Evolutionary conservation across 2,113 vertebrate species (phyloP), one percentile per base, ranked within the genome.

Genomic region (Oryzias javanicus): DNA sequence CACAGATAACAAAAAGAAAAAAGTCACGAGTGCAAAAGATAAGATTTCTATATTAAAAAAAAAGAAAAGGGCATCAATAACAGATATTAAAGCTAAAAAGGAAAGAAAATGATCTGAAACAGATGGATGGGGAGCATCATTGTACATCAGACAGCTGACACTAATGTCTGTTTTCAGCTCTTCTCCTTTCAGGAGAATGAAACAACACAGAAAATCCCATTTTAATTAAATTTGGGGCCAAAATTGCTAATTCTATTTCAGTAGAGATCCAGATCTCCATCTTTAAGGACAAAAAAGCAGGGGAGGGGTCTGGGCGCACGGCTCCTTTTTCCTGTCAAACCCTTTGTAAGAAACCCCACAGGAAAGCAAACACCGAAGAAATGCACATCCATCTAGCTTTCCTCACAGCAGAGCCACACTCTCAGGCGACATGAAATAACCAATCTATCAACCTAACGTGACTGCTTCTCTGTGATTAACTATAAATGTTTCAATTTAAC

Each of bases 1-100:
- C 57, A 46, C 71, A 53, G 29, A 70, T 17, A 60, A 53, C 54
- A 42, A 55, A 57, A 6, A n/a, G 3, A 1, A 46, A 55, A 16
- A 41, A 48, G 25, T 2, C 4, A 7, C 29, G n/a, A 29, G 40
- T 56, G 66, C 20, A 46, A 60, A 59, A 8, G 42, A 44, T 44
- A 17, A 44, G 16, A 17, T 16, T 22, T 76, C 20, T 53, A 16
- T n/a, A 5, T 19, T 54, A 42, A 2, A 71, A 62, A n/a, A 71
- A 5, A 71, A 5, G 4, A 17, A 42, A 15, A 48, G n/a, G 52
- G 42, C 19, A 16, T 1, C 10, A 54, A 60, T 17, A 49, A 42
- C 42, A 64, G 42, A 55, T 47, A 48, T 24, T 25, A 45, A 35
- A 51, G 29, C 7, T 14, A 42, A 54, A 41, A 42, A 55, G 8